Evolutionary conservation across 2,888 invertebrate genomes (phyloP).

Genomic region (Scaptomyza parva): DNA sequence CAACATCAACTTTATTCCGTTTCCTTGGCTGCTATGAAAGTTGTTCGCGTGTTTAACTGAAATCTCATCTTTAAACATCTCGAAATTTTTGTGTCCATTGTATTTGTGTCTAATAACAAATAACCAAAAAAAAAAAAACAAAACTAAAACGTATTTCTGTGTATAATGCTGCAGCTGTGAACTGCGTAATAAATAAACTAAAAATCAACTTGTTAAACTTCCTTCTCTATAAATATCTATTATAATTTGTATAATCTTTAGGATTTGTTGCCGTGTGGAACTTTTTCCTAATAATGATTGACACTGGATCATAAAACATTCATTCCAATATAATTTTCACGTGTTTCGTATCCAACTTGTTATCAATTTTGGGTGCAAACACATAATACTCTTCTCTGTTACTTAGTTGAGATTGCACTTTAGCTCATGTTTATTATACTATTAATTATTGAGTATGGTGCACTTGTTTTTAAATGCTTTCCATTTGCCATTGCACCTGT

Average conservation of each 20-base stretch:
- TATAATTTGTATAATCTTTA: slow-evolving; percentile 16
- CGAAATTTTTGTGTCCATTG: slow-evolving; percentile 29
- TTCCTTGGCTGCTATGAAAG: slow-evolving; percentile 69
- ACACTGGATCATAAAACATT: slow-evolving; percentile 50
- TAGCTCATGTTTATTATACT: neutral
- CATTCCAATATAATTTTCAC: slow-evolving; percentile 7
- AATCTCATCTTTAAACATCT: slow-evolving; percentile 55
- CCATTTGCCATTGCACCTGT: neutral
- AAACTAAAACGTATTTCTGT: slow-evolving; percentile 27
- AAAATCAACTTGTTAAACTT: slow-evolving; percentile 22
- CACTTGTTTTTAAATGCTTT: slow-evolving; percentile 9
- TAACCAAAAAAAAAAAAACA: slow-evolving; percentile 15
- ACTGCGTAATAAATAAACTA: slow-evolving; percentile 54
- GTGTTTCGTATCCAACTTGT: slow-evolving; percentile 8
- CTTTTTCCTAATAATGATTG: slow-evolving; percentile 61
- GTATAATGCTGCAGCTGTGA: slow-evolving; percentile 54
- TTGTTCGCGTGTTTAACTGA: slow-evolving; percentile 74
- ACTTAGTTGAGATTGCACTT: slow-evolving; percentile 27
- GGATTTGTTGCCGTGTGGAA: slow-evolving; percentile 30
- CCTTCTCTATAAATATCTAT: neutral
- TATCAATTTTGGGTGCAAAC: slow-evolving; percentile 37
- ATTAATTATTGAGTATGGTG: slow-evolving; percentile 22
- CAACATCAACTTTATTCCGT: slow-evolving; percentile 18
- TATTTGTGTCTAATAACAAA: slow-evolving; percentile 19
- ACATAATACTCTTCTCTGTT: slow-evolving; percentile 16